Evolutionary conservation across 2,113 vertebrate species (phyloP).

Genomic region (Engystomops pustulosus): DNA sequence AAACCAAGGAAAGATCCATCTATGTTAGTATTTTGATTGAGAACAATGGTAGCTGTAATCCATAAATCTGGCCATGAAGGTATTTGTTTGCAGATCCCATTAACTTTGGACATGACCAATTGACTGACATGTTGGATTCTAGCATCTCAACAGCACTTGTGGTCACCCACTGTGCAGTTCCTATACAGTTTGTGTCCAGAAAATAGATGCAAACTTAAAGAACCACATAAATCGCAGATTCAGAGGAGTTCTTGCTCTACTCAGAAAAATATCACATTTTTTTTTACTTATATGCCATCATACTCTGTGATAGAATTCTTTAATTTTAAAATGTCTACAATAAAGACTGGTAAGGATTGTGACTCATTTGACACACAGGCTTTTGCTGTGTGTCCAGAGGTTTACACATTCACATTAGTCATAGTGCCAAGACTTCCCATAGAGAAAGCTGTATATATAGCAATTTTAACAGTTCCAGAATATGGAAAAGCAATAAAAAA

Average conservation of each 20-base stretch:
- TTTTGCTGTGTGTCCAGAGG: background rate
- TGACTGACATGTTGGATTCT: too few relatives aligned
- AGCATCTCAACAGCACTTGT: too few relatives aligned
- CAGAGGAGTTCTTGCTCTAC: too few relatives aligned
- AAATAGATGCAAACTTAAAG: too few relatives aligned
- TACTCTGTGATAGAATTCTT: too few relatives aligned
- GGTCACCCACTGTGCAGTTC: background rate
- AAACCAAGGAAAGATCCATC: conserved; percentile 54
- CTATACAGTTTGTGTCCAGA: too few relatives aligned
- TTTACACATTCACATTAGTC: background rate
- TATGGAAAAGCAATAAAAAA: conserved; percentile 14
- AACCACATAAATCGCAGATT: too few relatives aligned
- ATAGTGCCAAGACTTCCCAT: conserved; percentile 6
- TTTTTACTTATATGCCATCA: too few relatives aligned
- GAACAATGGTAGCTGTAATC: background rate
- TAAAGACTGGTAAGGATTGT: background rate
- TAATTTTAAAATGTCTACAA: background rate
- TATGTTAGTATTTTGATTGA: background rate
- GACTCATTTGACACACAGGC: background rate
- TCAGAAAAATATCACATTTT: too few relatives aligned
- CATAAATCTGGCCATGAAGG: background rate
- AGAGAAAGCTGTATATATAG: background rate
- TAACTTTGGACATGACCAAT: background rate
- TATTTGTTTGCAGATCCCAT: background rate
- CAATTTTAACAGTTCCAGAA: background rate